phyloP scores from a whole-genome alignment of 2,797 vertebrate species.

The Rhinatrema bivittatum region DNA sequence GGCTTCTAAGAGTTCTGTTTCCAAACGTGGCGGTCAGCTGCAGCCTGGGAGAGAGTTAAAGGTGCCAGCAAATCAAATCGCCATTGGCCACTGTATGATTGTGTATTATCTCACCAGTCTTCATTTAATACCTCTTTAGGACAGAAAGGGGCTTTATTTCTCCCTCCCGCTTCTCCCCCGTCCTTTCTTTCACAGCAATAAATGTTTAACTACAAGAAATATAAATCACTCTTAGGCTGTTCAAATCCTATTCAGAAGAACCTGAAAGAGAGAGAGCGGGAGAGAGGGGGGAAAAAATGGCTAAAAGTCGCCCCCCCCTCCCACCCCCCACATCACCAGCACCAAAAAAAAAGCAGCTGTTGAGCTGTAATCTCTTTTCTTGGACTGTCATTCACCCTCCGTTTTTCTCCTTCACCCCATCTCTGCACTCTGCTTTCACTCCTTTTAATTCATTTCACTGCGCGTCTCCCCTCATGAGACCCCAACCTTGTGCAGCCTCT shows the following conservation, averaged over 20 bases:
- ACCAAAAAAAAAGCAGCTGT: slow-evolving; percentile 73
- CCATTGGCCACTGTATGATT: slow-evolving; percentile 56
- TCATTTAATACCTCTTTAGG: slow-evolving; percentile 78
- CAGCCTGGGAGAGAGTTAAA: slow-evolving; percentile 60
- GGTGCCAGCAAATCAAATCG: slow-evolving; percentile 78
- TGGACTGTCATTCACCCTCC: slow-evolving; percentile 80
- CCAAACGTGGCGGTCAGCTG: background rate
- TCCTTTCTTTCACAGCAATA: slow-evolving; percentile 58
- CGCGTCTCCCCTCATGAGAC: slow-evolving; percentile 51
- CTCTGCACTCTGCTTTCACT: slow-evolving; percentile 50
- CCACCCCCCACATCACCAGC: slow-evolving; percentile 16
- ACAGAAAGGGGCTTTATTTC: slow-evolving; percentile 62
- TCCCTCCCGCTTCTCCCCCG: slow-evolving; percentile 40
- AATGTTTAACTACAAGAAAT: slow-evolving; percentile 81
- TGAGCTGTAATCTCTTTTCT: slow-evolving; percentile 82
- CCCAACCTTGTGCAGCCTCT: slow-evolving; percentile 60
- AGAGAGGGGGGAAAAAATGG: slow-evolving; percentile 41
- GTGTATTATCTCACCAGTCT: slow-evolving; percentile 65
- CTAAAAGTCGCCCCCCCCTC: slow-evolving; percentile 23
- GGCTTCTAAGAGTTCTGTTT: background rate
- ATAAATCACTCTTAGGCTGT: slow-evolving; percentile 80
- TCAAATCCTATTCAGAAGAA: slow-evolving; percentile 68
- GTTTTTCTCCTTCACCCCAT: slow-evolving; percentile 65
- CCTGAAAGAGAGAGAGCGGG: slow-evolving; percentile 60
- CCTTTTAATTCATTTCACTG: slow-evolving; percentile 55